Evolutionary conservation across 2,888 invertebrate genomes (phyloP), one percentile per base, ranked within the genome.

Genomic region (Pristionchus japonicus): DNA sequence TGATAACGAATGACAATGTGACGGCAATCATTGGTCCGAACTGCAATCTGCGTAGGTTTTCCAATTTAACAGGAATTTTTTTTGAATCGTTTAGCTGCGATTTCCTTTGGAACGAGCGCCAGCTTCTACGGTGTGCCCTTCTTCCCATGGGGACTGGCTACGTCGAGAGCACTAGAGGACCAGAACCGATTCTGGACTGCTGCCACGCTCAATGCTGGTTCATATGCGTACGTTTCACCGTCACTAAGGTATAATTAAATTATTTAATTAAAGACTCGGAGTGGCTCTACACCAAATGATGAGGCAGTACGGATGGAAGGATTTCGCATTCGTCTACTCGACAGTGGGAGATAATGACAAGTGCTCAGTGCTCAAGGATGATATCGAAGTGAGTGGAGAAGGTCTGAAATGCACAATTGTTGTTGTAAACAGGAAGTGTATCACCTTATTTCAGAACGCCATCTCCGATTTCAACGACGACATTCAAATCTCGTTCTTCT

Each of bases 321-420:
- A 91, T n/a, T 90, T 92, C 31, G 92, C 91, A 17, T 90, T 92
- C 27, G 89, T 92, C 47, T 92, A 90, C 77, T 88, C 89, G 4
- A 90, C 90, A 52, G 91, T 91, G 70, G 90, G 90, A 34, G 90
- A 90, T 34, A 82, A 77, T 15, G 90, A 91, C 49, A 91, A 91
- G 83, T 92, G 92, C 74, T 88, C 88, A 17, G 90, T 89, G 23
- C 88, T 91, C 37, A 89, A 91, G 27, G 90, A 90, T n/a, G 92
- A 90, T 64, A 34, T 91, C 23, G 91, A 90, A 88, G 87, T 34
- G 40, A 64, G 43, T 43, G 11, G 43, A 43, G 43, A n/a, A n/a
- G n/a, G n/a, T n/a, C n/a, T n/a, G n/a, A n/a, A n/a, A n/a, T n/a
- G n/a, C n/a, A n/a, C n/a, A n/a, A n/a, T n/a, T n/a, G n/a, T n/a